These are phyloP conservation scores for Drosophila fungiperda DNA, from an alignment of 2,888 invertebrate genomes.

Conservation along the genomic window DNA sequence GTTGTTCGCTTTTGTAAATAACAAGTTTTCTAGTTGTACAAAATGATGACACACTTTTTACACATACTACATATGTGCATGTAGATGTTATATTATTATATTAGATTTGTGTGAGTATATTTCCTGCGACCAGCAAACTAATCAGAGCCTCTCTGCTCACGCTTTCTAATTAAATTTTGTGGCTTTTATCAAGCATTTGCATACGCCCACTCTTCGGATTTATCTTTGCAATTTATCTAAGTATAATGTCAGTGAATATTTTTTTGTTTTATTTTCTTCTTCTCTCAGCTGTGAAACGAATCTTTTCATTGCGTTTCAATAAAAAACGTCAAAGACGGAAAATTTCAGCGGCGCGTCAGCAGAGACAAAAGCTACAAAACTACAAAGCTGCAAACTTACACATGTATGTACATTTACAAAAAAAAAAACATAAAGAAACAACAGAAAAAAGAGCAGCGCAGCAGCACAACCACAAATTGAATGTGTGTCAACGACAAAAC, in stretches of 20 bases:
- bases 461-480: conserved; percentile 55
- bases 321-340: conserved; percentile 60
- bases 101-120: conserved; percentile 9
- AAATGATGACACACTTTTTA: conserved; percentile 75
- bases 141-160: conserved; percentile 40
- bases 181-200: conserved; percentile 43
- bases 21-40: conserved; percentile 72
- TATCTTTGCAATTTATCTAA: conserved; percentile 75
- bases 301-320: conserved; percentile 64
- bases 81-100: not conserved
- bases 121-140: conserved; percentile 49
- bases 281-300: conserved; percentile 50
- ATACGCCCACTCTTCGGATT: conserved; percentile 43
- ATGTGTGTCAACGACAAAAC: conserved; percentile 82
- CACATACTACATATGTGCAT: conserved; percentile 13
- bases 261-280: conserved; percentile 15
- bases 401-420: conserved; percentile 31
- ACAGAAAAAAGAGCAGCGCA: conserved; percentile 44
- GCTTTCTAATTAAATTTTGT: conserved; percentile 71
- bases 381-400: conserved; percentile 53
- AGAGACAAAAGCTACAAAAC: conserved; percentile 47
- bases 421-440: conserved; percentile 24
- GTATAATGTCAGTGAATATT: conserved; percentile 52
- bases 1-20: conserved; percentile 56
- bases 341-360: conserved; percentile 55